Conservation (phyloP, 1,140 invertebrate species). For the Drosophila sulfurigaster region DNA sequence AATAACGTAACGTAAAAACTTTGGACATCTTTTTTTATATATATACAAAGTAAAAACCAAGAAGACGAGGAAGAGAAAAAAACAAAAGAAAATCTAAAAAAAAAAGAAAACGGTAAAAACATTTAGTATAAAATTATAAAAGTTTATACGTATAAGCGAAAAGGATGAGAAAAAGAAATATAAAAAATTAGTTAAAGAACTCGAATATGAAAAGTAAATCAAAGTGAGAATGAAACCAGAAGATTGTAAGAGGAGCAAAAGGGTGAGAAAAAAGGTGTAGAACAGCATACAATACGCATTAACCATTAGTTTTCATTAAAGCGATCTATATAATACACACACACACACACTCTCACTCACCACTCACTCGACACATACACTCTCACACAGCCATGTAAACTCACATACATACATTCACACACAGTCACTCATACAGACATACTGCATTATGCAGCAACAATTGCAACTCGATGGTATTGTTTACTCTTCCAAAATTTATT, state of each 20-base stretch:
- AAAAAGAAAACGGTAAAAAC: slow-evolving; percentile 73
- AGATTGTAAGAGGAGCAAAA: slow-evolving; percentile 45
- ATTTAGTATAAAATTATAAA: slow-evolving; percentile 84
- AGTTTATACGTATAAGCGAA: slow-evolving; percentile 81
- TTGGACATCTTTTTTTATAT: slow-evolving; percentile 84
- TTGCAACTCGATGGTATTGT: slow-evolving; percentile 82
- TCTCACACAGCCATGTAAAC: slow-evolving; percentile 52
- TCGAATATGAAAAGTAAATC: slow-evolving; percentile 72
- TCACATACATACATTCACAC: slow-evolving; percentile 34
- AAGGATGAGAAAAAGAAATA: slow-evolving; percentile 55
- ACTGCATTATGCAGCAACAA: slow-evolving; percentile 77
- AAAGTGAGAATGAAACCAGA: slow-evolving; percentile 43
- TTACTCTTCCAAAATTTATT: slow-evolving; percentile 84
- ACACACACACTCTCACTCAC: slow-evolving; percentile 33
- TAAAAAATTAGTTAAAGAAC: slow-evolving; percentile 83
- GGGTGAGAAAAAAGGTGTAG: slow-evolving; percentile 57
- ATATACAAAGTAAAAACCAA: slow-evolving; percentile 74
- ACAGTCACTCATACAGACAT: slow-evolving; percentile 43
- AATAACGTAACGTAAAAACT: slow-evolving; percentile 82
- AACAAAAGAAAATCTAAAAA: slow-evolving; percentile 53
- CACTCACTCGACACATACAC: slow-evolving; percentile 26
- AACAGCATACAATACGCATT: slow-evolving; percentile 72
- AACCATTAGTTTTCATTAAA: slow-evolving; percentile 80
- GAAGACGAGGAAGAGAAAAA: slow-evolving; percentile 39
- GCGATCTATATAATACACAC: slow-evolving; percentile 69